Percentiles rank a stretch among this genome's conserved stretches.
Conservation (phyloP, 2,888 invertebrate genomes). For the Amorpha juglandis region DNA sequence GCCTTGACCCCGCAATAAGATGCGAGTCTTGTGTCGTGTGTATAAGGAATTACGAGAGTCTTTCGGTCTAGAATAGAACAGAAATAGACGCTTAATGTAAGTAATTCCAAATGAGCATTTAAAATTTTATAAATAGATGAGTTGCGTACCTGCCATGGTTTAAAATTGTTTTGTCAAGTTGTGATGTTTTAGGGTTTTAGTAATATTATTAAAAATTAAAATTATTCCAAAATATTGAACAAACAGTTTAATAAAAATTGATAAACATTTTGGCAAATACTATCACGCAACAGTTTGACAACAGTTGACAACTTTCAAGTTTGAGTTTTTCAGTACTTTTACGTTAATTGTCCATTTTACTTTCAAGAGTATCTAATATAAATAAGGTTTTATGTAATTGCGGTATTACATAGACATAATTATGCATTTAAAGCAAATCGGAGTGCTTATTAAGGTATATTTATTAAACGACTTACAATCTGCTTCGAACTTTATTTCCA, state of each 20-base stretch:
- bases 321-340: conserved; percentile 29
- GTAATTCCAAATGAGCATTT: too few species aligned
- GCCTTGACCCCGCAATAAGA: too few species aligned
- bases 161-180: conserved; percentile 9
- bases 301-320: conserved; percentile 39
- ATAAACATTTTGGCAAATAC: conserved; percentile 52
- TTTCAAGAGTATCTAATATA: background rate
- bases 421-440: too few species aligned
- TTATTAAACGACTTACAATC: too few species aligned
- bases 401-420: too few species aligned
- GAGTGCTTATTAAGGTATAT: too few species aligned
- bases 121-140: too few species aligned
- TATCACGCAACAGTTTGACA: conserved; percentile 37
- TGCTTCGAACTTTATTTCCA: too few species aligned
- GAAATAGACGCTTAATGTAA: too few species aligned
- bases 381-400: background rate
- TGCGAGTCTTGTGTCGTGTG: too few species aligned
- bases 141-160: conserved; percentile 25
- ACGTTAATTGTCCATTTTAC: background rate
- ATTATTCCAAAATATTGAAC: conserved; percentile 49
- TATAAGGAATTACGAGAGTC: too few species aligned
- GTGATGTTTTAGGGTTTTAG: background rate
- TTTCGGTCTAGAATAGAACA: too few species aligned
- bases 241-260: conserved; percentile 48
- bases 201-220: conserved; percentile 39